Conservation (phyloP, 92 coral and sea anemone species). For the Phenganax marumi region DNA sequence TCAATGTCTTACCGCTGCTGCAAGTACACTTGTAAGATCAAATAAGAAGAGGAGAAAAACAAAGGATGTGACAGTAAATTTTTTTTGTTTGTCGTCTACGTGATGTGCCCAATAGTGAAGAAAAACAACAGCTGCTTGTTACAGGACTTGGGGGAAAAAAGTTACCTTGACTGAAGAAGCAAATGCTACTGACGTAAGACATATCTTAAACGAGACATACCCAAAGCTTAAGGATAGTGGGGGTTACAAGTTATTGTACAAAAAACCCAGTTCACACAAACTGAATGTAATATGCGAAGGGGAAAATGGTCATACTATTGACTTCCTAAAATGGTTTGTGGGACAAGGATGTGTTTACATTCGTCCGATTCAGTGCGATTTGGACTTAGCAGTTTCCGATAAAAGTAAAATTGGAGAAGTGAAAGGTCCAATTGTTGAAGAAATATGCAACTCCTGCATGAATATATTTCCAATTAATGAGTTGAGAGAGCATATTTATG, state of each 20-base stretch:
- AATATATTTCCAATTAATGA: constrained; percentile 30
- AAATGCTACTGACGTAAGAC: constrained; percentile 14
- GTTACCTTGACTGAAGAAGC: constrained; percentile 20
- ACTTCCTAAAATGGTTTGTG: constrained; percentile 20
- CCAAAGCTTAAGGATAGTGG: constrained; percentile 34
- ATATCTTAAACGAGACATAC: background rate
- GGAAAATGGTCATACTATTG: constrained; percentile 12
- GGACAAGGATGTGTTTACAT: constrained; percentile 53
- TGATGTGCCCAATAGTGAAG: background rate
- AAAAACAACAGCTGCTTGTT: background rate
- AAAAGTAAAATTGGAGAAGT: constrained; percentile 6
- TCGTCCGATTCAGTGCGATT: constrained; percentile 61
- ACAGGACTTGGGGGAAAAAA: constrained; percentile 28
- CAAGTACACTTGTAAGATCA: constrained; percentile 8
- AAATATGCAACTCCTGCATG: constrained; percentile 28
- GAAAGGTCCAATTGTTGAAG: constrained; percentile 26
- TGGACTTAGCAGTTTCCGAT: constrained; percentile 14
- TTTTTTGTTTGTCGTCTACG: constrained; percentile 6
- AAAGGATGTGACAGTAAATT: background rate
- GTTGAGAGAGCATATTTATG: constrained; percentile 29
- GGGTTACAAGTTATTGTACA: constrained; percentile 26
- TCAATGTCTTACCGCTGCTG: constrained; percentile 4
- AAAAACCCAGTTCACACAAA: constrained; percentile 25
- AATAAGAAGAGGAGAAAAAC: background rate
- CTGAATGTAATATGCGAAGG: background rate